Percentiles rank a stretch among this genome's conserved stretches.
These are phyloP conservation scores for Setophaga petechia DNA, from an alignment of 2,113 vertebrate species.

Conservation along the genomic window DNA sequence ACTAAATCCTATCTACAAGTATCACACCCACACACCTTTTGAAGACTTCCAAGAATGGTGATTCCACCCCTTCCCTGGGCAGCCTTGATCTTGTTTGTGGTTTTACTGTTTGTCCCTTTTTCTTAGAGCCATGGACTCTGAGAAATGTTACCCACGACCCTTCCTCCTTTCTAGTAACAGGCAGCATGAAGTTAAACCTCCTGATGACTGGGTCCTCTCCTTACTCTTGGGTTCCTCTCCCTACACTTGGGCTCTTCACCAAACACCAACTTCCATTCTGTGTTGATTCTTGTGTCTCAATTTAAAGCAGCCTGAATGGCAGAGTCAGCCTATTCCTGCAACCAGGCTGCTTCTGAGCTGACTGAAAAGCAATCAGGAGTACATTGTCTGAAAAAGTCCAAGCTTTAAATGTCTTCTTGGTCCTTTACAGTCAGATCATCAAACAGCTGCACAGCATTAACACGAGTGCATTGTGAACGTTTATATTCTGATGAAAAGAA, in stretches of 20 bases:
- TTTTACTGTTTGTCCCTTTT: background rate
- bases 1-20: background rate
- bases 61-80: background rate
- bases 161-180: background rate
- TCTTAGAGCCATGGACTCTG: background rate
- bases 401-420: constrained; percentile 35
- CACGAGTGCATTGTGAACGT: background rate
- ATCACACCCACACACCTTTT: background rate
- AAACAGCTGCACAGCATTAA: constrained; percentile 48
- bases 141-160: background rate
- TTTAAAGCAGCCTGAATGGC: background rate
- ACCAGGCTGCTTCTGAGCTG: constrained; percentile 23
- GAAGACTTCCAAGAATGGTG: background rate
- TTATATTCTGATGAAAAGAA: constrained; percentile 44
- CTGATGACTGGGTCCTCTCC: background rate
- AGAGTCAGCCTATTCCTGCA: constrained; percentile 19
- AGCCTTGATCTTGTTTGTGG: background rate
- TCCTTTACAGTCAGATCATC: constrained; percentile 21
- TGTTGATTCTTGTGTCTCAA: background rate
- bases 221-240: background rate
- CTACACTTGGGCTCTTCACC: background rate
- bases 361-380: constrained; percentile 53
- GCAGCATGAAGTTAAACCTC: background rate
- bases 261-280: background rate
- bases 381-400: constrained; percentile 36